Conservation (phyloP, 2,888 invertebrate genomes). For the Smittia aterrima region DNA sequence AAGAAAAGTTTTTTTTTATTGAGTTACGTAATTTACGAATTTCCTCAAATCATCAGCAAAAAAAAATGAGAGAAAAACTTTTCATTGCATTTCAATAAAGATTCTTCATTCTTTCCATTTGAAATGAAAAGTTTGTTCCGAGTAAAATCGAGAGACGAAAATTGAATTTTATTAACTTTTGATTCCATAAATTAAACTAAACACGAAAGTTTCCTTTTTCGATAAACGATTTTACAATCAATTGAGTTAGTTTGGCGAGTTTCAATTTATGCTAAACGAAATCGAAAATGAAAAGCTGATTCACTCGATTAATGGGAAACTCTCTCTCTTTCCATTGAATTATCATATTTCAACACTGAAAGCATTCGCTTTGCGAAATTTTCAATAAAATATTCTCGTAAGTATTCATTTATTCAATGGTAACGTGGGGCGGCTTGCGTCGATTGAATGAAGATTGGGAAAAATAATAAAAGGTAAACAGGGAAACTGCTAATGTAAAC, state of each 20-base stretch:
- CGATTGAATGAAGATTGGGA: not conserved
- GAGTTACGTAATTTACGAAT: too few species aligned
- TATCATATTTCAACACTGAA: constrained; percentile 40
- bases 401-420: not conserved
- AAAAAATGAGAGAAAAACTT: too few species aligned
- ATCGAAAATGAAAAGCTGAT: not conserved
- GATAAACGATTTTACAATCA: not conserved
- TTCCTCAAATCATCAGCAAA: too few species aligned
- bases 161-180: constrained; percentile 2
- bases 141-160: too few species aligned
- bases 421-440: not conserved
- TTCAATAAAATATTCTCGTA: constrained; percentile 26
- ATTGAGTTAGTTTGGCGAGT: not conserved
- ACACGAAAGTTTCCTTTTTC: not conserved
- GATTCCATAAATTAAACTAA: not conserved
- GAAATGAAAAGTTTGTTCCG: too few species aligned
- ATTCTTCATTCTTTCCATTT: too few species aligned
- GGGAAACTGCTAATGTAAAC: not conserved
- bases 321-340: constrained; percentile 15
- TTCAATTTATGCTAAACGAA: not conserved
- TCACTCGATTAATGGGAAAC: not conserved
- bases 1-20: too few species aligned
- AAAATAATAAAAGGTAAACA: not conserved
- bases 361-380: constrained; percentile 38
- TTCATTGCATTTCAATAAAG: too few species aligned